Evolutionary conservation across 2,888 invertebrate species (phyloP), one percentile per base, ranked within the genome.

Genomic region (Amphipyra tragopoginis): DNA sequence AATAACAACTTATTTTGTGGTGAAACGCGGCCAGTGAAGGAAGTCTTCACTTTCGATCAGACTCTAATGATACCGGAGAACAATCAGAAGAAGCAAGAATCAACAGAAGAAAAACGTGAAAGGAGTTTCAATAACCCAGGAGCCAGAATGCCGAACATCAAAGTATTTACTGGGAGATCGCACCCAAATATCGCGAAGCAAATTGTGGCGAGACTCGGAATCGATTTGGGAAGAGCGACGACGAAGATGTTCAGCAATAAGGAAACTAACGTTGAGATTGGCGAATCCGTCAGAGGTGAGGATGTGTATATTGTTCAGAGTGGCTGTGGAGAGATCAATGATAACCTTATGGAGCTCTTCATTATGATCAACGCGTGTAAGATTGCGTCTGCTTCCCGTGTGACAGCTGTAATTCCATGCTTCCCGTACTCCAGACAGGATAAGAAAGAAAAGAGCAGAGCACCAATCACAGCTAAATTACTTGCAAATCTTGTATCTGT

Each of bases 211-310:
- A 96, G 99, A 77, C 96, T 99, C 42, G 99, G 98, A 75, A 97
- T 99, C 81, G 97, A 98, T 94, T 96, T 98, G 78, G 99, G 99
- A 76, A 98, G 99, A 95, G 99, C 99, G 78, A 98, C 98, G 70
- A 98, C 99, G 40, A 99, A 99, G 94, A 99, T 99, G 93, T 99
- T 99, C 93, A 98, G 98, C 94, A 99, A 99, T 95, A 97, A 99
- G 90, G 99, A 99, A 95, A 99, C 99, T 89, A 97, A 97, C 91
- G 98, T 98, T 53, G 98, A 98, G 95, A 98, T 98, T 73, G 98
- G 98, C 11, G 98, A 98, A 92, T 98, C 98, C 11, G 98, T 98
- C 15, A 96, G 98, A 85, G 98, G 98, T 51, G 98, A 98, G 93
- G 98, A 98, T 96, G 98, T 98, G 21, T 98, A 98, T 92, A 98